Conservation (phyloP, 30 jellyfish, hydroid and myxozoan genomes). For the Hydra vulgaris region DNA sequence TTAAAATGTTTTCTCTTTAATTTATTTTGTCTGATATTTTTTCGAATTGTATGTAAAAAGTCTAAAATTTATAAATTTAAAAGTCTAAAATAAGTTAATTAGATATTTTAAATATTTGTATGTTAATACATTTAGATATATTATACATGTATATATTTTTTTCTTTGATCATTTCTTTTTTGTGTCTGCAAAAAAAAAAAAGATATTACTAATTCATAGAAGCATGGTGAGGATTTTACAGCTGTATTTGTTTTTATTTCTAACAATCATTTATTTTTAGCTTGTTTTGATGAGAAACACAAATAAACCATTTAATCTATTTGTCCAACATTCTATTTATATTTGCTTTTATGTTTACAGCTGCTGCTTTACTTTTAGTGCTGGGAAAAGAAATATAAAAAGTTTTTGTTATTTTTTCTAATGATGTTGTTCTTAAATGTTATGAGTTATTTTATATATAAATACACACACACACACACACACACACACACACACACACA, state of each 20-base stretch:
- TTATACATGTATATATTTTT: not conserved
- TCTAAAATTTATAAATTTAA: too few relatives aligned
- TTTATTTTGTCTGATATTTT: too few relatives aligned
- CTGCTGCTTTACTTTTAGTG: not conserved
- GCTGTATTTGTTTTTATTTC: not conserved
- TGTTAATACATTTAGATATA: not conserved
- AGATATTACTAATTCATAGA: not conserved
- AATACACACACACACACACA: too few relatives aligned
- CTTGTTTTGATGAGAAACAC: not conserved
- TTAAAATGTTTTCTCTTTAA: too few relatives aligned
- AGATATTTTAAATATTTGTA: too few relatives aligned
- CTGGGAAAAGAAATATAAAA: not conserved
- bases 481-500: too few relatives aligned
- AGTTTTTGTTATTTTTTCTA: not conserved
- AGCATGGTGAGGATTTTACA: not conserved
- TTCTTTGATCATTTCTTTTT: not conserved
- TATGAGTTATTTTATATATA: too few relatives aligned
- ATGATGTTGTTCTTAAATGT: not conserved
- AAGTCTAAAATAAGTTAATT: too few relatives aligned
- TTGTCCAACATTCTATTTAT: not conserved
- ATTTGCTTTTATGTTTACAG: not conserved
- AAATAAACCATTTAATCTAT: not conserved
- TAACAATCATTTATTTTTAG: not conserved
- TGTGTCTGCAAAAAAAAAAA: not conserved
- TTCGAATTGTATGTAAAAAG: too few relatives aligned